Conservation (phyloP, 2,888 invertebrate species). For the Drepana falcataria region DNA sequence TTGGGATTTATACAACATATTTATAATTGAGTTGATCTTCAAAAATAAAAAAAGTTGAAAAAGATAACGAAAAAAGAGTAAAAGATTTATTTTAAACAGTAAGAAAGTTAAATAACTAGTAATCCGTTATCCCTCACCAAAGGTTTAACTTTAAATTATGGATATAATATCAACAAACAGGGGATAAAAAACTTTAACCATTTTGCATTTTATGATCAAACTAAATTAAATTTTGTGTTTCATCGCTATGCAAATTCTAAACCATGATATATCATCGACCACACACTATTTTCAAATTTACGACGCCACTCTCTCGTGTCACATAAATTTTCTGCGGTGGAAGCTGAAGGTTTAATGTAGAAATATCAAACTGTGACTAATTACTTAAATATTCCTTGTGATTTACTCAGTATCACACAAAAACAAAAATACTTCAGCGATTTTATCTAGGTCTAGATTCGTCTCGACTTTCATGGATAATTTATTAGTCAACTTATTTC, state of each 20-base stretch:
- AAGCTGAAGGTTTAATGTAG: conserved; percentile 11
- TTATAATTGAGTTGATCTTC: too few relatives aligned
- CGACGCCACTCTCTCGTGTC: conserved; percentile 16
- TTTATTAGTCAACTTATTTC: too few relatives aligned
- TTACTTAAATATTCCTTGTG: conserved; percentile 18
- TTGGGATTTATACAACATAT: too few relatives aligned
- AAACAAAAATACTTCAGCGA: neutral
- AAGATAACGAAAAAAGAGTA: too few relatives aligned
- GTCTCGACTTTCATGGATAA: too few relatives aligned
- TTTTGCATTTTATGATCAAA: neutral
- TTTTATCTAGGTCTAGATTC: neutral
- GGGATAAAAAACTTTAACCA: too few relatives aligned
- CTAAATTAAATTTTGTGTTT: neutral
- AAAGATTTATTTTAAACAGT: too few relatives aligned
- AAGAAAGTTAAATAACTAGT: too few relatives aligned
- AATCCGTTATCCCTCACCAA: too few relatives aligned
- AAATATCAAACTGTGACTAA: conserved; percentile 29
- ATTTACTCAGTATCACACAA: neutral
- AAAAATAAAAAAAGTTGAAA: too few relatives aligned
- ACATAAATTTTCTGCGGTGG: conserved; percentile 27
- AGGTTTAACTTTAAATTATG: too few relatives aligned
- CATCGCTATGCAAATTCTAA: neutral
- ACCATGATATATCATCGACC: conserved; percentile 12
- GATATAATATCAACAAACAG: too few relatives aligned
- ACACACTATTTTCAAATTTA: conserved; percentile 21